phyloP scores from a whole-genome alignment of 2,797 vertebrate genomes.

The Phalloptychus januarius region DNA sequence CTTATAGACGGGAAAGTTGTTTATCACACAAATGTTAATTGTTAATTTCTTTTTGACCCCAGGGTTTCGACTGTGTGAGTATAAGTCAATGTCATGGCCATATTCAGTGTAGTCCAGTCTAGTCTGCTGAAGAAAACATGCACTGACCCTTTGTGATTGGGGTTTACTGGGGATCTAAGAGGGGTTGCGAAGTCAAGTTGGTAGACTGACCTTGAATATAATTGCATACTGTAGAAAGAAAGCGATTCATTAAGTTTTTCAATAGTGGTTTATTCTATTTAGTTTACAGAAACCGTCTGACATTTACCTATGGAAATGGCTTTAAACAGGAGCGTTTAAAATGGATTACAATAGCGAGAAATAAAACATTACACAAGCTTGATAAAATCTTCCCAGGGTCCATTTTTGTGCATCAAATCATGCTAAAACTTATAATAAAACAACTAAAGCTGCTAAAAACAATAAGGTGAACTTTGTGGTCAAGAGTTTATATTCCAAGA shows the following conservation, averaged over 20 bases:
- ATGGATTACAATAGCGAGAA: background rate
- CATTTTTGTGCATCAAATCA: background rate
- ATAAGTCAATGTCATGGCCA: conserved; percentile 17
- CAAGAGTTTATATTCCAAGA: background rate
- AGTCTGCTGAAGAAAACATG: conserved; percentile 2
- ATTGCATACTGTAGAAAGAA: background rate
- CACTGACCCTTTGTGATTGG: background rate
- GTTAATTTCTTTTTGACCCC: conserved; percentile 32
- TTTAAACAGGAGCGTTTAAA: background rate
- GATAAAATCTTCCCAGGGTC: background rate
- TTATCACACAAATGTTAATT: conserved; percentile 28
- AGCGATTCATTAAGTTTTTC: background rate
- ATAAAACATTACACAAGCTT: background rate
- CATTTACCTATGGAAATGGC: background rate
- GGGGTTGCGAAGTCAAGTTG: conserved; percentile 1
- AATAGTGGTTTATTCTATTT: background rate
- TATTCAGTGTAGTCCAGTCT: conserved; percentile 20
- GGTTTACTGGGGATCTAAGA: background rate
- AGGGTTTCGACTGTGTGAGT: conserved; percentile 2
- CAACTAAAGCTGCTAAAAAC: background rate
- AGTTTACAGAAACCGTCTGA: background rate
- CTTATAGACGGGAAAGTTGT: conserved; percentile 9
- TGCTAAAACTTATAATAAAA: background rate
- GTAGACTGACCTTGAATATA: background rate
- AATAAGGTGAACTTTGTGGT: background rate